A percentile compares a stretch with the other conserved stretches of the same genome.
phyloP scores from a whole-genome alignment of 2,113 vertebrate genomes.

The Garra rufa region DNA sequence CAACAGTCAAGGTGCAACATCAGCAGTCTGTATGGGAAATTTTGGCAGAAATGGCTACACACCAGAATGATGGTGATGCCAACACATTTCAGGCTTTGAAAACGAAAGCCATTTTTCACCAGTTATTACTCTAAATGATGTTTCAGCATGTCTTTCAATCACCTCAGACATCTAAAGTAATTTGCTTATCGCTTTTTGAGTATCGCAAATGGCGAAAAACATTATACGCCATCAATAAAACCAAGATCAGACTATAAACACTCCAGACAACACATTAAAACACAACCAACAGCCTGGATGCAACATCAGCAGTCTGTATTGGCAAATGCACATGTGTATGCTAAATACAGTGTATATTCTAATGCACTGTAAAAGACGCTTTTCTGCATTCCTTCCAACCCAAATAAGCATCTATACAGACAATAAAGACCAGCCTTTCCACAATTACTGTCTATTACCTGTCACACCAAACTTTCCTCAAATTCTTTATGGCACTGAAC shows the following conservation, averaged over 20 bases:
- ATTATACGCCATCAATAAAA: background rate
- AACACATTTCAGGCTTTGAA: background rate
- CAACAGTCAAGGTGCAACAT: background rate
- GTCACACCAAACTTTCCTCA: slow-evolving; percentile 19
- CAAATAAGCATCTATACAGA: background rate
- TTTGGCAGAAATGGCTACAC: background rate
- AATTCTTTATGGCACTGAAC: background rate
- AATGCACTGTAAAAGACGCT: background rate
- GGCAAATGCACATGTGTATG: background rate
- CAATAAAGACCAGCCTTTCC: background rate
- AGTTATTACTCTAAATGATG: slow-evolving; percentile 3
- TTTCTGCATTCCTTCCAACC: background rate
- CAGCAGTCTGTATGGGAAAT: background rate
- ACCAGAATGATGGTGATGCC: slow-evolving; percentile 14
- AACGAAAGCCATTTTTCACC: slow-evolving; percentile 1
- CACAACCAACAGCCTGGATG: background rate
- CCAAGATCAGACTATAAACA: background rate
- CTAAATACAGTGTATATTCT: background rate
- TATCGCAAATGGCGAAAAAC: background rate
- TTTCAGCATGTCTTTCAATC: slow-evolving; percentile 19
- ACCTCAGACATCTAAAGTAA: slow-evolving; percentile 11
- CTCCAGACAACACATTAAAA: background rate
- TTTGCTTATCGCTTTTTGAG: background rate
- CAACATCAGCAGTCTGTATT: background rate
- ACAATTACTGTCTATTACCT: slow-evolving; percentile 3